Base-by-base conservation (phyloP, 1,140 invertebrate species). In the Thaumatotibia leucotreta region DNA sequence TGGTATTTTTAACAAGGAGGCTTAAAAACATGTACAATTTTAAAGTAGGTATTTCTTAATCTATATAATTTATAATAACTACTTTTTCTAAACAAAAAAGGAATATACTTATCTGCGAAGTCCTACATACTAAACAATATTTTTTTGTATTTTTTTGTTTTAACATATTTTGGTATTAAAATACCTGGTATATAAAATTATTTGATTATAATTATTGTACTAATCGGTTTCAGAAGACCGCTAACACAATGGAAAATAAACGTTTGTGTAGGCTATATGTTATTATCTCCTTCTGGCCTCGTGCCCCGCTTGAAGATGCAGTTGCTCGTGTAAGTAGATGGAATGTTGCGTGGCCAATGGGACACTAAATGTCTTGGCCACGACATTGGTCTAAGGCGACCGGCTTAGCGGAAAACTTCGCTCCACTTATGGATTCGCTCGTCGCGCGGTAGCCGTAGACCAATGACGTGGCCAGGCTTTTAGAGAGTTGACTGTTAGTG, bases 291-390 rank as follows among this genome's bases (percentile, higher is more conserved):
- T 11, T 4, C 35, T 20, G 39, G 39, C 39, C 14, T 45, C 14
- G n/a, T 45, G 39, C 39, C 39, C 39, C 35, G n/a, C n/a, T 8
- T 20, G 14, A 45, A 45, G 14, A 20, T 45, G 39, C 35, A 33
- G n/a, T 6, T 45, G 39, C 39, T 17, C 39, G 39, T 45, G 35
- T 45, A 20, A 45, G 39, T 45, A 6, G 39, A 45, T 45, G 14
- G 6, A 45, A 20, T 45, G 17, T 45, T 45, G 39, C 5, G 9
- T 45, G 6, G 39, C 39, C 39, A 17, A 45, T 45, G 39, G 49
- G 6, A 72, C 39, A 45, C 45, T 67, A 23, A 52, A 32, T 65
- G n/a, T n/a, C n/a, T n/a, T n/a, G n/a, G n/a, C n/a, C n/a, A n/a
- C n/a, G n/a, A n/a, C n/a, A n/a, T n/a, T n/a, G n/a, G n/a, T n/a